Base-by-base conservation (phyloP, 2,888 invertebrate genomes). In the Omphaloscelis lunosa region DNA sequence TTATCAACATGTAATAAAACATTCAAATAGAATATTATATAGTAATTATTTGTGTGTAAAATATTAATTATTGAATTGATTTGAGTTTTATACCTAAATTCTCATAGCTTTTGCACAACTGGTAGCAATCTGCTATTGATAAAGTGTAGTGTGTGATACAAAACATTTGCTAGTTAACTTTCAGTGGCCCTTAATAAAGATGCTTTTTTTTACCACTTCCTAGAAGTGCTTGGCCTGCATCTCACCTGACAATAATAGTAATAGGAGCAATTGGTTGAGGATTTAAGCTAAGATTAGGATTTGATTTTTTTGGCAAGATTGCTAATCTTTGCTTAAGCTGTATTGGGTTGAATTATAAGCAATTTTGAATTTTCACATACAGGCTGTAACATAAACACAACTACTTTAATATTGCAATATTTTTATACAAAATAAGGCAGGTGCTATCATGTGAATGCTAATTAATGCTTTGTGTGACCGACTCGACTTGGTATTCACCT, bases 1-100 rank as follows among this genome's bases (percentile, higher is more conserved):
- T 78, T 66, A 75, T 67, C 75, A 53, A 53, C 23, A 53, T 53
- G 23, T 72, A 39, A 23, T 41, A 51, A 20, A 74, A 53, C 41
- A 76, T 51, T 51, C 2, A 29, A 51, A 27, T 51, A 51, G 23
- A 51, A 39, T 34, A 39, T 39, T 48, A 48, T 48, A 17, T 48
- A 48, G 17, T 48, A 48, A 23, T 8, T 15, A 8, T 56, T 29
- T 58, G 62, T 29, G 29, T 7, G 17, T 23, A 65, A 56, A 15
- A 58, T 58, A 9, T 20, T 29, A 12, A 17, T n/a, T 34, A 20
- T 73, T 45, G 1, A 45, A 45, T 58, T 51, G 27, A 23, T 27
- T 69, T 1, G 1, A 34, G 20, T 39, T 69, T n/a, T 34, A 17
- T 68, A 17, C 8, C 8, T 12, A 8, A 48, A 17, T 71, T 48